phyloP scores from a whole-genome alignment of 2,113 vertebrate species.

The Atrichornis clamosus region DNA sequence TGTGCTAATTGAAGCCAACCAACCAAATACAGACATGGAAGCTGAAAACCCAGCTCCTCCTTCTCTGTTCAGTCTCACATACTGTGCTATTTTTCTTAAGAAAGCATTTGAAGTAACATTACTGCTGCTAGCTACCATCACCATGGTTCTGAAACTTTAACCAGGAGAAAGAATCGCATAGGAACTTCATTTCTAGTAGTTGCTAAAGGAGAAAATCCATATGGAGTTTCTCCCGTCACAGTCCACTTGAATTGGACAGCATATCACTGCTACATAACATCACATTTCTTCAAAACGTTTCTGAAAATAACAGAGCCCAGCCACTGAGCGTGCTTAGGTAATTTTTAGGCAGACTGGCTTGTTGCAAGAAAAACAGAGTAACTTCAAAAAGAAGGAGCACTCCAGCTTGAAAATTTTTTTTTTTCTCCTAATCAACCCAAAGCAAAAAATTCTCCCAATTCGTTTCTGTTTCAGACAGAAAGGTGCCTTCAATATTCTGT shows the following conservation, averaged over 20 bases:
- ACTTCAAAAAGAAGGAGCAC: not conserved
- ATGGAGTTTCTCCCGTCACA: not conserved
- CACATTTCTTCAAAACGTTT: not conserved
- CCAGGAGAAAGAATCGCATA: not conserved
- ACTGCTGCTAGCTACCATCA: not conserved
- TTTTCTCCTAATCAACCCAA: not conserved
- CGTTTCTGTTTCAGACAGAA: not conserved
- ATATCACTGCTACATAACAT: not conserved
- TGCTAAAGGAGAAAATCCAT: not conserved
- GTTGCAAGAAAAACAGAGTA: not conserved
- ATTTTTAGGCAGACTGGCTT: not conserved
- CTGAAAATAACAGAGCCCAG: not conserved
- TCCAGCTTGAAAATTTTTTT: not conserved
- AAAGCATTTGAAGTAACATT: not conserved
- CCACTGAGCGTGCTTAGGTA: not conserved
- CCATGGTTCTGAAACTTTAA: not conserved
- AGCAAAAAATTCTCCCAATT: not conserved
- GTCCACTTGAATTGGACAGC: not conserved
- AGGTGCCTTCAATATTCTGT: not conserved
- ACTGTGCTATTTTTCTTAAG: not conserved
- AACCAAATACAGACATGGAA: not conserved
- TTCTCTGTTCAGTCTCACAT: not conserved
- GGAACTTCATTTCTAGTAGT: not conserved
- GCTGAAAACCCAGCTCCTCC: not conserved
- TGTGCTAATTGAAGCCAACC: constrained; percentile 10